phyloP scores from a whole-genome alignment of 1,140 invertebrate genomes.

The Cotesia vestalis region DNA sequence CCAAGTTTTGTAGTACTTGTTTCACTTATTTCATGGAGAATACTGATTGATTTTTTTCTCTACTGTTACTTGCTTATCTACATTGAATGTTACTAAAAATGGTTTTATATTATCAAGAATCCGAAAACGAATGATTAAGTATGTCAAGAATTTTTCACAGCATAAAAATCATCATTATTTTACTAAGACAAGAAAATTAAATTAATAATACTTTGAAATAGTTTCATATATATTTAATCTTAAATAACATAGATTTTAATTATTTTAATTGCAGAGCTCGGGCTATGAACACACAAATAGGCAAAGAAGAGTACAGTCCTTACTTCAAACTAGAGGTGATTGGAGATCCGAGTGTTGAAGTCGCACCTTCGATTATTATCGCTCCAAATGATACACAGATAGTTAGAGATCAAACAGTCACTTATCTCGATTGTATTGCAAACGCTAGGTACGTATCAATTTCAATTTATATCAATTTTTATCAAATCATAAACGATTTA shows the following conservation, averaged over 20 bases:
- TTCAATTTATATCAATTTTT: slow-evolving; percentile 13
- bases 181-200: too few relatives aligned
- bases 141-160: too few relatives aligned
- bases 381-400: slow-evolving; percentile 82
- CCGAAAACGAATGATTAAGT: too few relatives aligned
- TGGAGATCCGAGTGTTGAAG: slow-evolving; percentile 74
- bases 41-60: too few relatives aligned
- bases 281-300: slow-evolving; percentile 87
- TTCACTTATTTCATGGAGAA: neutral
- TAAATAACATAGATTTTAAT: neutral
- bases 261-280: slow-evolving; percentile 69
- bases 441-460: slow-evolving; percentile 76
- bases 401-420: slow-evolving; percentile 79
- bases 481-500: neutral
- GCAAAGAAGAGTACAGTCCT: slow-evolving; percentile 87
- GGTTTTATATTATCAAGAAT: too few relatives aligned
- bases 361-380: slow-evolving; percentile 85
- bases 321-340: slow-evolving; percentile 78
- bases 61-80: too few relatives aligned
- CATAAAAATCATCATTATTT: too few relatives aligned
- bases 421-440: slow-evolving; percentile 88
- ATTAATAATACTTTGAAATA: too few relatives aligned
- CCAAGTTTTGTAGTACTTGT: neutral
- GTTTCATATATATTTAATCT: too few relatives aligned
- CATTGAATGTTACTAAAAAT: too few relatives aligned